Conservation (phyloP, 23 tunicate species). For the Phallusia fumigata region DNA sequence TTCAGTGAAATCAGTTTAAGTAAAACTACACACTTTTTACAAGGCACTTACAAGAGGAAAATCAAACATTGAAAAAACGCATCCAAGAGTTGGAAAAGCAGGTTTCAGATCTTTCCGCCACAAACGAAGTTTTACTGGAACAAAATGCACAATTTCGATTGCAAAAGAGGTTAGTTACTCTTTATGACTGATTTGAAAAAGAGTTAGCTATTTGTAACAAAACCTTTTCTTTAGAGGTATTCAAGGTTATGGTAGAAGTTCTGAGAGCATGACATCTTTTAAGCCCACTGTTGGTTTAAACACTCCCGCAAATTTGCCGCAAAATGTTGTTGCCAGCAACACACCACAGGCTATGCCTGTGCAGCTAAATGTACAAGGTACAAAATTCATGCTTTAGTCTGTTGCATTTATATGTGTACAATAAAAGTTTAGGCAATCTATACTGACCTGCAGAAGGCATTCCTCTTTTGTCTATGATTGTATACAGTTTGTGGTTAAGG, state of each 20-base stretch:
- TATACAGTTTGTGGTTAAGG: too few relatives aligned
- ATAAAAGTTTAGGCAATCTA: too few relatives aligned
- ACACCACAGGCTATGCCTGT: slow-evolving; percentile 49
- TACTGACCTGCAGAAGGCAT: too few relatives aligned
- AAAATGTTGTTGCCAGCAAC: slow-evolving; percentile 36
- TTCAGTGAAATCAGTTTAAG: neutral
- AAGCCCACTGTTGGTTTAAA: slow-evolving; percentile 29
- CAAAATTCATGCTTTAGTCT: too few relatives aligned
- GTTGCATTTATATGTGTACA: too few relatives aligned
- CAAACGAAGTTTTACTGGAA: slow-evolving; percentile 95
- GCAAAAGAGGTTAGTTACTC: slow-evolving; percentile 56
- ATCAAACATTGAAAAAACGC: slow-evolving; percentile 56
- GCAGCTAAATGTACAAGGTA: slow-evolving; percentile 67
- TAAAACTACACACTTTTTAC: neutral
- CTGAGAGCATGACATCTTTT: slow-evolving; percentile 33
- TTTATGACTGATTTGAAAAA: neutral
- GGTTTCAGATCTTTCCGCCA: slow-evolving; percentile 93
- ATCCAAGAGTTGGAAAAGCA: slow-evolving; percentile 82
- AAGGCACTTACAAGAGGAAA: slow-evolving; percentile 75
- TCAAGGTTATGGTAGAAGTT: slow-evolving; percentile 21
- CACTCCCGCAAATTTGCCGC: slow-evolving; percentile 16
- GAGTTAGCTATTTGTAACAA: neutral
- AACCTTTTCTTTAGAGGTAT: slow-evolving; percentile 29
- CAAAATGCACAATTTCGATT: slow-evolving; percentile 97
- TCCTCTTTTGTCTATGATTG: too few relatives aligned